These are phyloP conservation scores for Antigone vipio DNA, from an alignment of 2,113 vertebrate genomes.

Conservation along the genomic window DNA sequence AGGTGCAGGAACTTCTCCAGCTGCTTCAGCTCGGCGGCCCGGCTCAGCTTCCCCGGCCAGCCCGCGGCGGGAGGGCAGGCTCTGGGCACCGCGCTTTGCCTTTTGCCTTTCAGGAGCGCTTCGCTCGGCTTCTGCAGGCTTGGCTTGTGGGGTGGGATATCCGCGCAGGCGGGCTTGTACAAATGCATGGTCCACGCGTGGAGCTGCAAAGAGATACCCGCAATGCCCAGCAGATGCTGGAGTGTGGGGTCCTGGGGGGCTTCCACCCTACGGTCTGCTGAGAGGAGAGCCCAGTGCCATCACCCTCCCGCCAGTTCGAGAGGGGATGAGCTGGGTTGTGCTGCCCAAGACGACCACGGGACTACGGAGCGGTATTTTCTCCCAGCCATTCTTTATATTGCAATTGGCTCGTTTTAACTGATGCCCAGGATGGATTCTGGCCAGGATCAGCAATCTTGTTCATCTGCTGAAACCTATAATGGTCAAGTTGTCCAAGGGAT, in stretches of 20 bases:
- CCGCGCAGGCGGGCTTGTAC: slow-evolving; percentile 82
- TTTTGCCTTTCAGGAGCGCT: slow-evolving; percentile 40
- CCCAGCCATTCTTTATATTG: not conserved
- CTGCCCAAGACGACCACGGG: slow-evolving; percentile 65
- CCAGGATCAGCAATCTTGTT: slow-evolving; percentile 11
- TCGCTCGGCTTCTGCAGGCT: slow-evolving; percentile 63
- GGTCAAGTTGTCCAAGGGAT: not conserved
- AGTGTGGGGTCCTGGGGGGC: not conserved
- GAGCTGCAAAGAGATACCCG: not conserved
- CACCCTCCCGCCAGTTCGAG: slow-evolving; percentile 45
- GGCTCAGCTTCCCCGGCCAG: slow-evolving; percentile 64
- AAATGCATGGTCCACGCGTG: slow-evolving; percentile 77
- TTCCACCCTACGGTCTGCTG: not conserved
- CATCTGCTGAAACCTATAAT: not conserved
- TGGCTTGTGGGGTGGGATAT: slow-evolving; percentile 81
- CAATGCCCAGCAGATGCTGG: not conserved
- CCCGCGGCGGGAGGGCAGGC: slow-evolving; percentile 35
- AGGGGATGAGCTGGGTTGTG: slow-evolving; percentile 53
- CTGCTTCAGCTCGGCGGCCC: slow-evolving; percentile 68
- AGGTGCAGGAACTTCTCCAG: slow-evolving; percentile 84
- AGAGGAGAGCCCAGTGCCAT: not conserved
- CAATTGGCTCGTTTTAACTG: not conserved
- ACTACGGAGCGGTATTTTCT: slow-evolving; percentile 47
- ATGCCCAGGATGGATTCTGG: not conserved
- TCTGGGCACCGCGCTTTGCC: not conserved